Percentiles rank a stretch among this genome's conserved stretches.
These are phyloP conservation scores for Oryzias woworae DNA, from an alignment of 2,113 vertebrate genomes.

Conservation along the genomic window DNA sequence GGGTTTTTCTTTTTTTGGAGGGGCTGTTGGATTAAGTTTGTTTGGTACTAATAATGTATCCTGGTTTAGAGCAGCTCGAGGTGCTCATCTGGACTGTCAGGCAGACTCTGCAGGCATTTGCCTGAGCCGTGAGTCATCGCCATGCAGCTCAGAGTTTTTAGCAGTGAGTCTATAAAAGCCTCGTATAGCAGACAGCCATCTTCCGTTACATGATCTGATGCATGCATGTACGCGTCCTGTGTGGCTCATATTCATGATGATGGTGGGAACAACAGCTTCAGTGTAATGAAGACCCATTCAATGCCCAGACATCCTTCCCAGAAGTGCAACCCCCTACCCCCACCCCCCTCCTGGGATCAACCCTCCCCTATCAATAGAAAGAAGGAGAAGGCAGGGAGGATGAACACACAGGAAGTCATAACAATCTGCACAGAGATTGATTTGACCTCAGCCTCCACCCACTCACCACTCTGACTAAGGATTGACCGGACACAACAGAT, in stretches of 20 bases:
- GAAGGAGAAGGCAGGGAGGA: constrained; percentile 19
- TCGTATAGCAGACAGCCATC: not conserved
- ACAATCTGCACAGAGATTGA: constrained; percentile 61
- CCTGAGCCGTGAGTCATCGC: constrained; percentile 1
- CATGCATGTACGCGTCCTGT: not conserved
- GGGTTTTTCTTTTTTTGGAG: constrained; percentile 1
- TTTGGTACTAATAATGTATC: constrained; percentile 5
- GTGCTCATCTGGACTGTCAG: constrained; percentile 21
- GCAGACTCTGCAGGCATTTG: constrained; percentile 9
- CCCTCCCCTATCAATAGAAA: constrained; percentile 21
- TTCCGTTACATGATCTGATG: not conserved
- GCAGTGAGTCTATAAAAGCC: constrained; percentile 9
- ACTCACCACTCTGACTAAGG: constrained; percentile 32
- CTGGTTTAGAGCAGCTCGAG: constrained; percentile 13
- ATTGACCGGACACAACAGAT: constrained; percentile 67
- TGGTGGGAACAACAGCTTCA: constrained; percentile 56
- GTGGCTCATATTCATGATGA: constrained; percentile 14
- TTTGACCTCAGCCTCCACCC: constrained; percentile 62
- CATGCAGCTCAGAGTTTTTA: constrained; percentile 11
- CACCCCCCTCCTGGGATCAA: constrained; percentile 16
- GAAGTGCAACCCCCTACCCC: constrained; percentile 13
- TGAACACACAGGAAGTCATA: constrained; percentile 63
- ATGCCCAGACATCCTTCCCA: constrained; percentile 49
- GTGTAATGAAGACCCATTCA: constrained; percentile 57
- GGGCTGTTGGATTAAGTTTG: constrained; percentile 2